Evolutionary conservation across 2,113 vertebrate species (phyloP).

Genomic region (Talpa occidentalis): DNA sequence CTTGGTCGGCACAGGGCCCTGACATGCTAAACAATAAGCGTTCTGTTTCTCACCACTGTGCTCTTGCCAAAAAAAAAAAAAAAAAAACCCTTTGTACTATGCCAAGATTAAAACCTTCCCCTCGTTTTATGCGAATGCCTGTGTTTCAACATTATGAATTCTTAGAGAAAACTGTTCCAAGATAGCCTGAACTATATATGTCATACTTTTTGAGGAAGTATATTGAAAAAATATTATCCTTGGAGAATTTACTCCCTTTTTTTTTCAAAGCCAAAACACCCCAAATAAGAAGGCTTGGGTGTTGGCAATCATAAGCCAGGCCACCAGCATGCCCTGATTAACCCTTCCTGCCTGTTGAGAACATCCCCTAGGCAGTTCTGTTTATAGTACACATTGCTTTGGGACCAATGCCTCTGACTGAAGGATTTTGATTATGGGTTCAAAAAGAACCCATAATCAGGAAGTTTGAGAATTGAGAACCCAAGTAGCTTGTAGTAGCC

Average conservation of each 20-base stretch:
- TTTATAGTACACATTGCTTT: not conserved
- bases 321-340: not conserved
- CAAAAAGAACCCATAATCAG: not conserved
- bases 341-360: slow-evolving; percentile 55
- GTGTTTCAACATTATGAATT: not conserved
- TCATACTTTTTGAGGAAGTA: not conserved
- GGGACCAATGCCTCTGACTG: slow-evolving; percentile 37
- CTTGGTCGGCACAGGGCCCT: not conserved
- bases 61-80: slow-evolving; percentile 33
- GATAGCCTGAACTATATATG: not conserved
- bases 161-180: slow-evolving; percentile 41
- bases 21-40: slow-evolving; percentile 53
- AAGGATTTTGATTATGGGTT: slow-evolving; percentile 42
- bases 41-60: slow-evolving; percentile 65
- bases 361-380: slow-evolving; percentile 49
- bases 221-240: not conserved
- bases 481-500: not conserved
- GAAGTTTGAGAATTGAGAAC: slow-evolving; percentile 24
- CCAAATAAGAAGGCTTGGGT: not conserved
- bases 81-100: slow-evolving; percentile 50
- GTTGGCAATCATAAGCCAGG: not conserved
- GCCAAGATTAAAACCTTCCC: slow-evolving; percentile 58
- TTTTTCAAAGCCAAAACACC: not conserved
- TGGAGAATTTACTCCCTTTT: not conserved
- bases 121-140: slow-evolving; percentile 7